Percentiles rank a stretch among this genome's conserved stretches.
These are phyloP conservation scores for Bolinopsis microptera DNA, from an alignment of 37 sponge, comb jelly and placozoan species.

Conservation along the genomic window DNA sequence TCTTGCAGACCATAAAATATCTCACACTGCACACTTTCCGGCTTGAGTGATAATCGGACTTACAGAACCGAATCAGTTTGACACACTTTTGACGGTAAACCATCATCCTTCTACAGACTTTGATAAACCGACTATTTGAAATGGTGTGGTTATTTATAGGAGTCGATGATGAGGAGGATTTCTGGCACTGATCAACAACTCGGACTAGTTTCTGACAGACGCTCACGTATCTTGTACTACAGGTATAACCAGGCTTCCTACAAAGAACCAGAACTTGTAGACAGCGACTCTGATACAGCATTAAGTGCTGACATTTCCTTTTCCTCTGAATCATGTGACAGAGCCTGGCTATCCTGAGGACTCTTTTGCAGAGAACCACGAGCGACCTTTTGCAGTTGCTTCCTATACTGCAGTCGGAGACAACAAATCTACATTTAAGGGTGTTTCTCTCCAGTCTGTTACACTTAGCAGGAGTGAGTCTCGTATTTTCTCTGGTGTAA, in stretches of 20 bases:
- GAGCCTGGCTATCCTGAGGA: not conserved
- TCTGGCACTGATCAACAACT: not conserved
- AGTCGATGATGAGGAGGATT: not conserved
- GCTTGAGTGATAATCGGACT: not conserved
- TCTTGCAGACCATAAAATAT: slow-evolving; percentile 1
- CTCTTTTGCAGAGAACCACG: not conserved
- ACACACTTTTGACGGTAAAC: not conserved
- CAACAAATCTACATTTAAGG: not conserved
- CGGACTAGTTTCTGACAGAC: not conserved
- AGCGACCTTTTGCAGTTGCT: not conserved
- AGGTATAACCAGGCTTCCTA: not conserved
- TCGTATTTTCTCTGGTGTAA: not conserved
- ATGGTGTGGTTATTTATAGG: not conserved
- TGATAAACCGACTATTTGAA: not conserved
- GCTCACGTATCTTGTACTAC: not conserved
- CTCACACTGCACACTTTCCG: not conserved
- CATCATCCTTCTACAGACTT: not conserved
- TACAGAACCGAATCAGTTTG: not conserved
- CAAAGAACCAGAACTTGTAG: not conserved
- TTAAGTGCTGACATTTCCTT: not conserved
- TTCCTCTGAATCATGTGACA: not conserved
- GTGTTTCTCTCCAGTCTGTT: not conserved
- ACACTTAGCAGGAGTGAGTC: not conserved
- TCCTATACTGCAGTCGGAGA: not conserved
- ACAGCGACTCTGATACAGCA: not conserved